Base-by-base conservation (phyloP, 1,140 invertebrate genomes). In the Coptotermes formosanus region DNA sequence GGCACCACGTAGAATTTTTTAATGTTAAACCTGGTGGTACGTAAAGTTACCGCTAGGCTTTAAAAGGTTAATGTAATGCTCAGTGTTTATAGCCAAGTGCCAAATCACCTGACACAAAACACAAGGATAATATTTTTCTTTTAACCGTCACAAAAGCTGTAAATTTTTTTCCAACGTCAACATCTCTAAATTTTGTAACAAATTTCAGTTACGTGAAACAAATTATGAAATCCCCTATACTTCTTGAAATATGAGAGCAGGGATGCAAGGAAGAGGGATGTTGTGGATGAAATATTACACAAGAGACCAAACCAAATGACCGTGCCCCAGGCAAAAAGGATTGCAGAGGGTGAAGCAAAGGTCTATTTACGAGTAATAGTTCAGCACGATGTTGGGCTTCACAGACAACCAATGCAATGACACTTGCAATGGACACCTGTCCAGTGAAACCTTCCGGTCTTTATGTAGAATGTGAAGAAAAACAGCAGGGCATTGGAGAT, bases 261-360 rank as follows among this genome's bases (percentile, higher is more conserved):
- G 25, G n/a, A 30, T 14, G 64, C 12, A 9, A 64, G 59, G 3
- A 16, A 75, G 64, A 30, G n/a, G 64, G 64, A 75, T 75, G 64
- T 75, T 75, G n/a, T 25, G 64, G 64, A 75, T 75, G 64, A 75
- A 75, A 75, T 30, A 75, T 75, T 75, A 75, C 64, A 75, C 64
- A 75, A 75, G 64, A 25, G 64, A 11, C 25, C 7, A 75, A n/a
- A 75, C 64, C 11, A 75, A 75, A 30, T 75, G 64, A 75, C 64
- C 64, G 64, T 75, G 25, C 64, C 64, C 3, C 64, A 30, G 64
- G 64, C 64, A 3, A 75, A 75, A 75, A 75, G 64, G 64, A 75
- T 75, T 75, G 64, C n/a, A 75, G 25, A 75, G 64, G 64, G 25
- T 75, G 64, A 75, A 75, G 64, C 25, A 75, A 30, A 75, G 64